Percentiles rank a stretch among this genome's conserved stretches.
Conservation (phyloP, 2,888 invertebrate species). For the Polia nebulosa region DNA sequence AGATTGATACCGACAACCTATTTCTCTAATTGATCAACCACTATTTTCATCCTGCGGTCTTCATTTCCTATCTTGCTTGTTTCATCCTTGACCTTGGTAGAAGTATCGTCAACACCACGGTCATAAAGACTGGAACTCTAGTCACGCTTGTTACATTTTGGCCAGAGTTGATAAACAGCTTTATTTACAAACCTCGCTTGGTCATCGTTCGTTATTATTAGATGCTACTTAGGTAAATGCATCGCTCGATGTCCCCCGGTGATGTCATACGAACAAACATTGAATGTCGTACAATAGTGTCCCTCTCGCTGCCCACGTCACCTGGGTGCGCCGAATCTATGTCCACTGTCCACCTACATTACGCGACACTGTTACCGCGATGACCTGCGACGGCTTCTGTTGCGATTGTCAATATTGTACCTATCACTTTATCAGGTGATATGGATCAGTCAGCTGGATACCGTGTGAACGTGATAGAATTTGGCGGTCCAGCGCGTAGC, state of each 20-base stretch:
- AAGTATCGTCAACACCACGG: conserved; percentile 16
- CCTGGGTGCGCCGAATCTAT: conserved; percentile 79
- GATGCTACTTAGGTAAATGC: conserved; percentile 72
- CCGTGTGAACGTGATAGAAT: background rate
- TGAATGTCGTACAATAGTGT: conserved; percentile 78
- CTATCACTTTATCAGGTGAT: background rate
- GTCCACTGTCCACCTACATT: conserved; percentile 71
- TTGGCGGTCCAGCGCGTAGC: background rate
- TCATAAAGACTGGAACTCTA: conserved; percentile 19
- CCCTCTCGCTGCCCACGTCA: conserved; percentile 74
- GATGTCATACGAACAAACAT: conserved; percentile 76
- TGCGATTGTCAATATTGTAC: conserved; percentile 17
- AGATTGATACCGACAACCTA: too few species aligned
- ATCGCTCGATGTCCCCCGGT: conserved; percentile 74
- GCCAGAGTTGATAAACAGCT: conserved; percentile 41
- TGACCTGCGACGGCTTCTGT: conserved; percentile 20
- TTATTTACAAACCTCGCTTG: conserved; percentile 58
- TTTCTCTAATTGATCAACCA: background rate
- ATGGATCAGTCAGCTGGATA: conserved; percentile 8
- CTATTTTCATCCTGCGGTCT: background rate
- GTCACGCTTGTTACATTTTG: conserved; percentile 36
- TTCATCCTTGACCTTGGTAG: conserved; percentile 35
- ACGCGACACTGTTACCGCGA: conserved; percentile 29
- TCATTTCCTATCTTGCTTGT: background rate
- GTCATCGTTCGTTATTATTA: conserved; percentile 71